These are phyloP conservation scores for Margaritifera margaritifera DNA, from an alignment of 2,888 invertebrate species.

Conservation along the genomic window DNA sequence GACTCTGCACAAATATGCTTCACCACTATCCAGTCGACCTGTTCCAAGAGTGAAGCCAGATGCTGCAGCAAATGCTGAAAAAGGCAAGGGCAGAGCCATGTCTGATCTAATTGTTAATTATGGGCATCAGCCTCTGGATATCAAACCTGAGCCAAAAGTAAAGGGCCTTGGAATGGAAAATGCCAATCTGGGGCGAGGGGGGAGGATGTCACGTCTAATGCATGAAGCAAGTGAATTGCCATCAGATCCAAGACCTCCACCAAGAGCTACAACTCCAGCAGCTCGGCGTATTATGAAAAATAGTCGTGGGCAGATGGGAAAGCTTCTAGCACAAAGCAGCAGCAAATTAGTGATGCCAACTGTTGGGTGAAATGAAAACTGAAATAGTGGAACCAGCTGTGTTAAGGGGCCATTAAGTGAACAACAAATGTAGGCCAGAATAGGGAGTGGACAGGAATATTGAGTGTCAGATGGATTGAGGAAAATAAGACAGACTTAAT, in stretches of 20 bases:
- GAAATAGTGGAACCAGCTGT: too few relatives aligned
- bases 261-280: constrained; percentile 47
- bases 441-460: too few relatives aligned
- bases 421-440: too few relatives aligned
- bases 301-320: constrained; percentile 53
- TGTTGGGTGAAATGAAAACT: too few relatives aligned
- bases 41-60: constrained; percentile 56
- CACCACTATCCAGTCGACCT: constrained; percentile 36
- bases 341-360: too few relatives aligned
- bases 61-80: constrained; percentile 50
- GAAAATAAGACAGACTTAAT: too few relatives aligned
- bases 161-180: constrained; percentile 46
- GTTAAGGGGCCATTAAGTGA: too few relatives aligned
- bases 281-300: constrained; percentile 51
- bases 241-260: constrained; percentile 45
- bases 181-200: constrained; percentile 58
- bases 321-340: constrained; percentile 44
- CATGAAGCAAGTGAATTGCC: constrained; percentile 53
- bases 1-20: constrained; percentile 48
- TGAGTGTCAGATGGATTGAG: too few relatives aligned
- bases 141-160: constrained; percentile 54
- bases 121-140: constrained; percentile 44
- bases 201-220: constrained; percentile 60
- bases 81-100: constrained; percentile 58
- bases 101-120: constrained; percentile 52